Conservation (phyloP, 2,113 vertebrate genomes). For the Pelecanus crispus region DNA sequence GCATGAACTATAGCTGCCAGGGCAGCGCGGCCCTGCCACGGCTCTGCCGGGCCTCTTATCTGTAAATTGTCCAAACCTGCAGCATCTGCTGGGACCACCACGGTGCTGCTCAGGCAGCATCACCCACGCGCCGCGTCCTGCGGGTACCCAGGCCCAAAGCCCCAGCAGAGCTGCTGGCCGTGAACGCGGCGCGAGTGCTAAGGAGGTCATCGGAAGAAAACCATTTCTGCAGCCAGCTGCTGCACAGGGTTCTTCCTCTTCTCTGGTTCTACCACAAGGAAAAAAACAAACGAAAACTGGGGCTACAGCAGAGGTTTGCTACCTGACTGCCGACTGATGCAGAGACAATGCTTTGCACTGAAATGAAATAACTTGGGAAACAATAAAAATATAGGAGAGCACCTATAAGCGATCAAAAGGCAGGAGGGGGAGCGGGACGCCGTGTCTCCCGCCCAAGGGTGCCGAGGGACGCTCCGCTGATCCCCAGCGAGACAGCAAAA, state of each 20-base stretch:
- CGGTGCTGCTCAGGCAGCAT: neutral
- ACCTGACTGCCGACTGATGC: neutral
- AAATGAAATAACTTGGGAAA: neutral
- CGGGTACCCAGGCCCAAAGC: neutral
- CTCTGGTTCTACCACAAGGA: neutral
- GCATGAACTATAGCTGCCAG: fast-evolving
- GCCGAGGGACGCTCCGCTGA: neutral
- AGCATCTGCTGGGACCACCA: neutral
- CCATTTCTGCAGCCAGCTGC: neutral
- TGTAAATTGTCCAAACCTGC: neutral
- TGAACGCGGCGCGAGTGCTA: neutral
- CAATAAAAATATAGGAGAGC: neutral
- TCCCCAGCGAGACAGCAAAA: neutral
- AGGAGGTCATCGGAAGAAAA: neutral
- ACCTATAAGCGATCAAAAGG: neutral
- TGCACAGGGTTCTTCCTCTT: neutral
- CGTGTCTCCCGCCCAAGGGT: neutral
- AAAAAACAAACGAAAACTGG: neutral
- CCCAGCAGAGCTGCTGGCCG: neutral
- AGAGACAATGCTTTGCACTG: neutral
- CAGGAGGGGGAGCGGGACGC: neutral
- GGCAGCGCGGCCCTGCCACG: neutral
- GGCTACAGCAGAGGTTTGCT: neutral
- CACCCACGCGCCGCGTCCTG: neutral
- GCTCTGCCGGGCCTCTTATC: neutral